Evolutionary conservation across 2,888 invertebrate genomes (phyloP).

Genomic region (Lagria hirta): DNA sequence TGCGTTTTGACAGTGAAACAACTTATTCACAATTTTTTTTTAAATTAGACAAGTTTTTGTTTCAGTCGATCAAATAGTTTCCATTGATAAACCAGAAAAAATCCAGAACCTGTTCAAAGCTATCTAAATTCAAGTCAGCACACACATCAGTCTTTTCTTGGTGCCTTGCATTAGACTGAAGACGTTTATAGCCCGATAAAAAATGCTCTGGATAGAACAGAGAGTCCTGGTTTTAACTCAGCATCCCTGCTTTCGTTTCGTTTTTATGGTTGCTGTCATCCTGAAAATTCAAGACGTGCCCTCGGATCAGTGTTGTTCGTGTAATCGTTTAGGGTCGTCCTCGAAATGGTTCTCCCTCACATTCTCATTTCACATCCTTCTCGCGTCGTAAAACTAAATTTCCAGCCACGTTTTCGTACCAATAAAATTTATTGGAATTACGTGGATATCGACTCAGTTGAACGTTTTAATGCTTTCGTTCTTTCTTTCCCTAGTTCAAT

Average conservation of each 20-base stretch:
- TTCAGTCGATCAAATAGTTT: too few species aligned
- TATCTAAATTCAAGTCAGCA: conserved; percentile 11
- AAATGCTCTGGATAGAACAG: conserved; percentile 9
- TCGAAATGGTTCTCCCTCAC: conserved; percentile 20
- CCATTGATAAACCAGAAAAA: too few species aligned
- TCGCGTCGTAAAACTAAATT: conserved; percentile 51
- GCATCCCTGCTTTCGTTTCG: conserved; percentile 15
- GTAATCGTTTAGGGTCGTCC: conserved; percentile 28
- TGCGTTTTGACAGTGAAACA: too few species aligned
- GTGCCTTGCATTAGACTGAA: conserved; percentile 12
- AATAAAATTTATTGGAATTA: conserved; percentile 54
- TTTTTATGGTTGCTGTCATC: conserved; percentile 18
- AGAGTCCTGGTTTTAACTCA: conserved; percentile 1
- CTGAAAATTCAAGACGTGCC: conserved; percentile 26
- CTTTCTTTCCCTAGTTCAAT: conserved; percentile 18
- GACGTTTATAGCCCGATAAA: conserved; percentile 15
- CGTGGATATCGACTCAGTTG: conserved; percentile 50
- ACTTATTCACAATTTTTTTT: too few species aligned
- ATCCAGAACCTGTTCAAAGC: too few species aligned
- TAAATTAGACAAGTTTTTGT: too few species aligned
- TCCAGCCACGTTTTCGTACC: conserved; percentile 51
- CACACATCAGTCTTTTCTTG: conserved; percentile 10
- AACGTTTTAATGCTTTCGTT: conserved; percentile 38
- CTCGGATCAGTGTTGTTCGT: conserved; percentile 28
- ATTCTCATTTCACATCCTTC: conserved; percentile 34